phyloP scores from a whole-genome alignment of 2,888 invertebrate genomes.

The Elysia crispata region DNA sequence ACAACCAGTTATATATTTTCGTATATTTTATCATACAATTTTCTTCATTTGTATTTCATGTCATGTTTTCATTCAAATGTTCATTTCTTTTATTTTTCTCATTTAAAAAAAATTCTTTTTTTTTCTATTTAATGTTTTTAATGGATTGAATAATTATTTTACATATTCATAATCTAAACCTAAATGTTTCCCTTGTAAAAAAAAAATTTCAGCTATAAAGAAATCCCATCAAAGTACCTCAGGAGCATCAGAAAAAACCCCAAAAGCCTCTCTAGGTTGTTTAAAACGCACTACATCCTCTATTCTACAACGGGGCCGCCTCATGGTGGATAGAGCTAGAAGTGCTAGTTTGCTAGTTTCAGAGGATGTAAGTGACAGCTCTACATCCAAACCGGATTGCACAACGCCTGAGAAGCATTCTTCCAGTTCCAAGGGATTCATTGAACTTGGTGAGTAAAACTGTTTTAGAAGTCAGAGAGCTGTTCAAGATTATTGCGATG shows the following conservation, averaged over 20 bases:
- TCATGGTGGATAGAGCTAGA: constrained; percentile 51
- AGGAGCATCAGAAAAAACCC: constrained; percentile 40
- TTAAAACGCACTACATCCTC: neutral
- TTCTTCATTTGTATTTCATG: too few species aligned
- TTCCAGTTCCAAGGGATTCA: constrained; percentile 20
- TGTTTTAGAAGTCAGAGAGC: too few species aligned
- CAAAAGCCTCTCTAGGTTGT: constrained; percentile 14
- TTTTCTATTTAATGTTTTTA: too few species aligned
- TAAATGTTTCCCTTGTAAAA: too few species aligned
- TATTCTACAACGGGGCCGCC: constrained; percentile 49
- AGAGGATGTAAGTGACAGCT: constrained; percentile 47
- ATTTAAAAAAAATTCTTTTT: too few species aligned
- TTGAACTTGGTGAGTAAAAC: constrained; percentile 22
- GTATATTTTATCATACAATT: too few species aligned
- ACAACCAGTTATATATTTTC: too few species aligned
- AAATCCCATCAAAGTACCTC: constrained; percentile 5
- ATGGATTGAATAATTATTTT: neutral
- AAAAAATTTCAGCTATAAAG: too few species aligned
- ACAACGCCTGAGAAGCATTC: constrained; percentile 6
- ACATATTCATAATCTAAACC: neutral
- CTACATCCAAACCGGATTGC: neutral
- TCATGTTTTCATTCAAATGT: too few species aligned
- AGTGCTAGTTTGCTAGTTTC: constrained; percentile 32
- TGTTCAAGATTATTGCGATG: too few species aligned
- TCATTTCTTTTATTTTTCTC: too few species aligned